Evolutionary conservation across 2,113 vertebrate species (phyloP).

Genomic region (Pluvialis apricaria): DNA sequence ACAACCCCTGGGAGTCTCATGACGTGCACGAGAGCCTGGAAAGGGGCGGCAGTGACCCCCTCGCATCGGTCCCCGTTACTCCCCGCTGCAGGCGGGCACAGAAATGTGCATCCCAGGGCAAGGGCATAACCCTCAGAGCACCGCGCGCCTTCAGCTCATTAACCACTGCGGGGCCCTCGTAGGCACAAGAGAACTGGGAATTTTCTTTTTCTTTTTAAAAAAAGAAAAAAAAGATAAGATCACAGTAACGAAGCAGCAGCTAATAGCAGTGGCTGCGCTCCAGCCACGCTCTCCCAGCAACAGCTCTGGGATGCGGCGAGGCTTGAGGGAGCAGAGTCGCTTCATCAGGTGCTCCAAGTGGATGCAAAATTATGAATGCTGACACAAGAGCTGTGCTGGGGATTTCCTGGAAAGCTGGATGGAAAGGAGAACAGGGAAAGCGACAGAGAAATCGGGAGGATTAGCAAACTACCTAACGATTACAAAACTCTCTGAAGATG

Average conservation of each 20-base stretch:
- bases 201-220: not conserved
- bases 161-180: accelerated
- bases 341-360: not conserved
- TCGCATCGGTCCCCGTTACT: accelerated
- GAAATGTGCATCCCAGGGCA: not conserved
- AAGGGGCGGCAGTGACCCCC: not conserved
- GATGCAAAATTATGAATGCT: accelerated
- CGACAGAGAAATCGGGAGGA: not conserved
- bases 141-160: not conserved
- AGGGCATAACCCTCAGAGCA: not conserved
- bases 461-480: not conserved
- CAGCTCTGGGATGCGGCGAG: not conserved
- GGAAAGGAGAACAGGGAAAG: not conserved
- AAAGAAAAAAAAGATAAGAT: not conserved
- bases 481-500: not conserved
- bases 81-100: not conserved
- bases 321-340: not conserved
- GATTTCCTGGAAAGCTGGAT: not conserved
- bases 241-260: not conserved
- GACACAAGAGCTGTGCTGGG: not conserved
- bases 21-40: not conserved
- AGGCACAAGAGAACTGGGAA: not conserved
- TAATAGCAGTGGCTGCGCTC: not conserved
- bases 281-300: not conserved
- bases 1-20: not conserved